Conservation (phyloP, 2,888 invertebrate genomes). For the Rhagonycha fulva region DNA sequence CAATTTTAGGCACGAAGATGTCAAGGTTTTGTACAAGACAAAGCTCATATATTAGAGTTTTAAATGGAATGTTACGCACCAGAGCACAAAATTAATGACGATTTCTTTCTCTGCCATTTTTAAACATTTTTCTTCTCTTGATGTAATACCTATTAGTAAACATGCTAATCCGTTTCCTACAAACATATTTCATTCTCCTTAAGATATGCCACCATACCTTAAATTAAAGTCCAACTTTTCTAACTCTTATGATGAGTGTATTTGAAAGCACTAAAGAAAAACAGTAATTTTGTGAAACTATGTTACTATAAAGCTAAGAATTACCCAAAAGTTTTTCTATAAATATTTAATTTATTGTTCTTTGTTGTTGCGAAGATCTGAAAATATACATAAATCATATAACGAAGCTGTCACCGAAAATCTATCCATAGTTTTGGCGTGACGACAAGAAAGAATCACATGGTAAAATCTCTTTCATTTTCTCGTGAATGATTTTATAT, state of each 20-base stretch:
- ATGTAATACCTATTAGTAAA: neutral
- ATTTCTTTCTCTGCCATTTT: neutral
- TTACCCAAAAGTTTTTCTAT: no score
- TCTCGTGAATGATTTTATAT: constrained; percentile 32
- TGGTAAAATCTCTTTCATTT: constrained; percentile 37
- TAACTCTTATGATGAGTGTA: no score
- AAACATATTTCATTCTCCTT: neutral
- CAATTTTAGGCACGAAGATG: neutral
- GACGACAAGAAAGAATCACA: constrained; percentile 6
- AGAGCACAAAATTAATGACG: neutral
- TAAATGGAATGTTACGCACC: neutral
- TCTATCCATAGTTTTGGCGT: constrained; percentile 9
- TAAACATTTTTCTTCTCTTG: neutral
- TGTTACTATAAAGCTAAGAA: no score
- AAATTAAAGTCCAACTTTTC: no score
- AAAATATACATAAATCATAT: neutral
- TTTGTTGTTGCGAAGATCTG: neutral
- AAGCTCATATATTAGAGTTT: neutral
- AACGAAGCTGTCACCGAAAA: constrained; percentile 13
- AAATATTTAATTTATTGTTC: neutral
- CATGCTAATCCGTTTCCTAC: neutral
- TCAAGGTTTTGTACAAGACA: neutral
- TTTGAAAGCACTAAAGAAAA: no score
- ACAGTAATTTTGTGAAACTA: no score
- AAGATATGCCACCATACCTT: no score